These are phyloP conservation scores for Centroberyx gerrardi DNA, from an alignment of 2,797 vertebrate genomes.

Conservation along the genomic window DNA sequence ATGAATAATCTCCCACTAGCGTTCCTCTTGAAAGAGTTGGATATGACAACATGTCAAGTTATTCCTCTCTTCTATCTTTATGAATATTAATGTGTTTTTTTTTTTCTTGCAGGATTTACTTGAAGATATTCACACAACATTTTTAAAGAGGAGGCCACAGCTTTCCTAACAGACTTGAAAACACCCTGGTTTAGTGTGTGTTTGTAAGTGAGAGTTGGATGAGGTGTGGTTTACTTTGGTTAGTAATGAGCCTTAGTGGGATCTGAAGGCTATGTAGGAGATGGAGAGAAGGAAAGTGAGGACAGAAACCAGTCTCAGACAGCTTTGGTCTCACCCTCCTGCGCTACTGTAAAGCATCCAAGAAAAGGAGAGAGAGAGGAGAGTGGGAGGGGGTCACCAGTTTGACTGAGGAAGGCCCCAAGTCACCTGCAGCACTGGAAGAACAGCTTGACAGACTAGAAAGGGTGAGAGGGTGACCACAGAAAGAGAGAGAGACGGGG, in stretches of 20 bases:
- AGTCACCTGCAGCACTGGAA: slow-evolving; percentile 55
- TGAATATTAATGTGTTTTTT: slow-evolving; percentile 60
- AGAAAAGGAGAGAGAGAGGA: slow-evolving; percentile 21
- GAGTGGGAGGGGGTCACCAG: slow-evolving; percentile 15
- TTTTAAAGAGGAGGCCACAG: slow-evolving; percentile 51
- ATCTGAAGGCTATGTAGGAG: slow-evolving; percentile 54
- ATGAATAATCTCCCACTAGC: not conserved
- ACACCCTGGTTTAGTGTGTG: slow-evolving; percentile 33
- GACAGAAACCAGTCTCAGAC: slow-evolving; percentile 48
- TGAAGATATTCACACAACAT: slow-evolving; percentile 72
- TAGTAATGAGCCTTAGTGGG: slow-evolving; percentile 25
- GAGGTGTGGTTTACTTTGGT: slow-evolving; percentile 42
- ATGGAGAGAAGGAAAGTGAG: slow-evolving; percentile 66
- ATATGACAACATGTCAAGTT: slow-evolving; percentile 15
- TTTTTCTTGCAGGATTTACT: slow-evolving; percentile 81
- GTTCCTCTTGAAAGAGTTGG: slow-evolving; percentile 11
- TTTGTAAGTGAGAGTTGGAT: slow-evolving; percentile 37
- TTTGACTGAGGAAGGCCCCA: slow-evolving; percentile 24
- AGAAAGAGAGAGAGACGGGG: slow-evolving; percentile 85
- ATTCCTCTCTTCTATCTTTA: slow-evolving; percentile 1
- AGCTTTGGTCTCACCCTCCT: slow-evolving; percentile 39
- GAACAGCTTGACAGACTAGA: slow-evolving; percentile 44
- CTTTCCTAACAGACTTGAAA: slow-evolving; percentile 42
- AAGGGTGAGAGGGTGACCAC: slow-evolving; percentile 68
- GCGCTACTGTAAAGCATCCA: slow-evolving; percentile 35